Evolutionary conservation across 2,113 vertebrate species (phyloP).

Genomic region (Pelvicachromis taeniatus): DNA sequence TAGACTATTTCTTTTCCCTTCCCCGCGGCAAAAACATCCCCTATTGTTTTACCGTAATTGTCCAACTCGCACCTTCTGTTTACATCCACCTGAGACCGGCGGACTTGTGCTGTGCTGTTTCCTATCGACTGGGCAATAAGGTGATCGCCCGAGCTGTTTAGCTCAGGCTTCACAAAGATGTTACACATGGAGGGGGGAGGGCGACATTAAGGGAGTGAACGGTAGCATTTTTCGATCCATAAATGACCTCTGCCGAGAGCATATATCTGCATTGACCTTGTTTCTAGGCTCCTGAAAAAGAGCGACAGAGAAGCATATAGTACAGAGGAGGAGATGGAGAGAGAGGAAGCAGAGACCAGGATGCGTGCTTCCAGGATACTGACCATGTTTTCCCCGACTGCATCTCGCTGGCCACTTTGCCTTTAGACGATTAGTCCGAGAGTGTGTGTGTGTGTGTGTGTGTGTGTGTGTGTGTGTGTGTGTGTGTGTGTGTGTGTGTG

Average conservation of each 20-base stretch:
- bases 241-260: background rate
- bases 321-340: background rate
- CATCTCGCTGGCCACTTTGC: background rate
- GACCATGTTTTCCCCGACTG: constrained; percentile 8
- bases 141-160: constrained; percentile 2
- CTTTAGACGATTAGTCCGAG: constrained; percentile 30
- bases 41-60: constrained; percentile 4
- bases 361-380: constrained; percentile 6
- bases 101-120: background rate
- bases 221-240: background rate
- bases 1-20: background rate
- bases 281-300: background rate
- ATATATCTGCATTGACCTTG: background rate
- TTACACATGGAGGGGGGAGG: background rate
- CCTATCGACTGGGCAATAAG: constrained; percentile 1
- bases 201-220: background rate
- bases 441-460: background rate
- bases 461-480: background rate
- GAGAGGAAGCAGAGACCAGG: background rate
- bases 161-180: background rate
- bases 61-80: constrained; percentile 10
- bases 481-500: background rate
- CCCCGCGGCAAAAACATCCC: constrained; percentile 11
- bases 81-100: background rate
- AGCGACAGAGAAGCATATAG: background rate